These are phyloP conservation scores for Stegophylla sp. DNA, from an alignment of 2,888 invertebrate species.

Conservation along the genomic window DNA sequence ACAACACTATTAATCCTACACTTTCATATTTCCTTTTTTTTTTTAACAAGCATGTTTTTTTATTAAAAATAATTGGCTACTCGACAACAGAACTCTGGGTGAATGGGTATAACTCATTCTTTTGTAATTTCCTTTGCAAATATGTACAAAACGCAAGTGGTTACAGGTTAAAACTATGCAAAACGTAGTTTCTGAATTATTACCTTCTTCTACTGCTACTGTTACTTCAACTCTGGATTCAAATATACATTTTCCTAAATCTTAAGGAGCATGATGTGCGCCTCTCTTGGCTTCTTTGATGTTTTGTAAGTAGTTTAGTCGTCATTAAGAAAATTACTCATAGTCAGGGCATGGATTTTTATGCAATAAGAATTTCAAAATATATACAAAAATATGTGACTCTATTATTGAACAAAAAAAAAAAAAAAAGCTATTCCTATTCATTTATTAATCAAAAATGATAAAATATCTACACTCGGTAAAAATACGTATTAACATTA, in stretches of 20 bases:
- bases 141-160: constrained; percentile 51
- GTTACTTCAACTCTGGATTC: constrained; percentile 25
- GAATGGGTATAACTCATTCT: neutral
- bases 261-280: constrained; percentile 17
- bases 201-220: constrained; percentile 24
- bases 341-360: too few species aligned
- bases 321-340: constrained; percentile 2
- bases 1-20: neutral
- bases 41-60: neutral
- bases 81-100: neutral
- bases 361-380: too few species aligned
- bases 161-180: constrained; percentile 31
- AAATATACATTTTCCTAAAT: constrained; percentile 34
- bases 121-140: constrained; percentile 36
- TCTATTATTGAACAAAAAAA: too few species aligned
- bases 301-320: constrained; percentile 36
- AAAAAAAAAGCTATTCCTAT: too few species aligned
- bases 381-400: too few species aligned
- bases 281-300: constrained; percentile 22
- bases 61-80: neutral
- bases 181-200: neutral
- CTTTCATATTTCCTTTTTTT: neutral
- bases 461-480: too few species aligned
- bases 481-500: too few species aligned
- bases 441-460: too few species aligned